These are phyloP conservation scores for Mizuhopecten yessoensis DNA, from an alignment of 1,140 invertebrate genomes.

Conservation along the genomic window DNA sequence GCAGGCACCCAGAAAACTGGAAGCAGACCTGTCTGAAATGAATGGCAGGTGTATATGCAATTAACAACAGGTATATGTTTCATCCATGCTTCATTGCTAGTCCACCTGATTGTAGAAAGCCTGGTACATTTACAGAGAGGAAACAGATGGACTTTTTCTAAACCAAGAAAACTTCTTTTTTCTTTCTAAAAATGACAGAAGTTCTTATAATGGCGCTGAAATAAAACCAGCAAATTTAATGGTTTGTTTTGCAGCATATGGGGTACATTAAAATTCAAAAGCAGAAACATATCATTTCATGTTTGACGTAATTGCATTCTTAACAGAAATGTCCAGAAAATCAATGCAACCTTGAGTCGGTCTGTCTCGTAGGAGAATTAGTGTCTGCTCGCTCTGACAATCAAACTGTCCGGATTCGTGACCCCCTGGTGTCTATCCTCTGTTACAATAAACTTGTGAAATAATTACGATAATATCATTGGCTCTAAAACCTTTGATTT, in stretches of 20 bases:
- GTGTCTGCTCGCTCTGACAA: too few species aligned
- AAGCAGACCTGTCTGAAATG: background rate
- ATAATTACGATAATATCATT: background rate
- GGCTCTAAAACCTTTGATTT: background rate
- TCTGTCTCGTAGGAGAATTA: background rate
- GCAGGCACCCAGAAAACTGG: slow-evolving; percentile 29
- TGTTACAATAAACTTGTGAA: too few species aligned
- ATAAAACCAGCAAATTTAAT: background rate
- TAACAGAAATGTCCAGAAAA: background rate
- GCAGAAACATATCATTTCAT: background rate
- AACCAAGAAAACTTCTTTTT: background rate
- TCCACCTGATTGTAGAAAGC: background rate
- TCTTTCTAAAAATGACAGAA: background rate
- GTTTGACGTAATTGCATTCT: background rate
- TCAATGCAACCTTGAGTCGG: background rate
- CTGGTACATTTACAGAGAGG: background rate
- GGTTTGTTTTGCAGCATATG: background rate
- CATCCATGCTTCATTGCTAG: background rate
- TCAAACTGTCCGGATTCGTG: background rate
- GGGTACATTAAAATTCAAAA: background rate
- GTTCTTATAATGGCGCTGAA: background rate
- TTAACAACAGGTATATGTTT: slow-evolving; percentile 23
- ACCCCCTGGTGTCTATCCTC: too few species aligned
- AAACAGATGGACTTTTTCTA: slow-evolving; percentile 9
- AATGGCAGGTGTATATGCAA: background rate